Conservation (phyloP, 2,888 invertebrate species). For the Campoplex capitator region DNA sequence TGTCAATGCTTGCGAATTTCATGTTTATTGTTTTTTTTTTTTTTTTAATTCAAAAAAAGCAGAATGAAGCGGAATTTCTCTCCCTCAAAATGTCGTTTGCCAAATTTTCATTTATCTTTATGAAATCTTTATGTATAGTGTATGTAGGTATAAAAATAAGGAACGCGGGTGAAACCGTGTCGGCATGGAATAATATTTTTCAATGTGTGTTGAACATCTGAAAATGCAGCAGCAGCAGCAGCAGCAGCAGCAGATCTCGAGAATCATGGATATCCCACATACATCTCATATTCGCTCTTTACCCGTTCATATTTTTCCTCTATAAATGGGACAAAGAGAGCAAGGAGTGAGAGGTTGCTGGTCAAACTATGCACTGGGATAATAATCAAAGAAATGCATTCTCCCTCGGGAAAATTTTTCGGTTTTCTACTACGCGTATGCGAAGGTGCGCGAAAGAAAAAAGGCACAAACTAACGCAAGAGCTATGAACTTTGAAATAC, state of each 20-base stretch:
- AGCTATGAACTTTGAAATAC: slow-evolving; percentile 31
- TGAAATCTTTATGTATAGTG: too few relatives aligned
- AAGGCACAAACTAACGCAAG: not conserved
- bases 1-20: too few relatives aligned
- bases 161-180: slow-evolving; percentile 1
- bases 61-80: too few relatives aligned
- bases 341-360: slow-evolving; percentile 15
- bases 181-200: slow-evolving; percentile 26
- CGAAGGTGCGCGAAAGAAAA: not conserved
- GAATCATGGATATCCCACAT: not conserved
- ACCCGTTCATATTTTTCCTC: slow-evolving; percentile 52
- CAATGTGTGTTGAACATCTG: slow-evolving; percentile 41
- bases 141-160: not conserved
- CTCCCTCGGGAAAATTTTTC: slow-evolving; percentile 51
- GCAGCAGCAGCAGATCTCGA: not conserved
- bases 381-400: slow-evolving; percentile 60
- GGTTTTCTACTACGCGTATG: slow-evolving; percentile 39
- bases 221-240: slow-evolving; percentile 22
- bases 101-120: too few relatives aligned
- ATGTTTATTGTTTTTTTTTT: too few relatives aligned
- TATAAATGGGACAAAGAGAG: slow-evolving; percentile 13
- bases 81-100: too few relatives aligned
- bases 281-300: slow-evolving; percentile 32
- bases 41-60: too few relatives aligned
- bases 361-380: slow-evolving; percentile 38